These are phyloP conservation scores for Argentina silus DNA, from an alignment of 2,797 vertebrate genomes.

Conservation along the genomic window DNA sequence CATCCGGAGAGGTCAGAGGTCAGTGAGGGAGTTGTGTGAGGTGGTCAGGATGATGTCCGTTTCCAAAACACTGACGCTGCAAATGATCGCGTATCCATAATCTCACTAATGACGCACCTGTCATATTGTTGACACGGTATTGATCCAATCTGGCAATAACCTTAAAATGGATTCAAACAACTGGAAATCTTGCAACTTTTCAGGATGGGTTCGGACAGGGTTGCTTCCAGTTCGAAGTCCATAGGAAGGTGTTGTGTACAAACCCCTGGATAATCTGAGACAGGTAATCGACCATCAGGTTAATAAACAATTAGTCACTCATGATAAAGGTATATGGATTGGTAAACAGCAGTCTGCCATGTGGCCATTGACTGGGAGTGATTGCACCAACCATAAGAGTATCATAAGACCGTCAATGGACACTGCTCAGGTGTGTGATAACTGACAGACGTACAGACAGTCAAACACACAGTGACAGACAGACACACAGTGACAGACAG, in stretches of 20 bases:
- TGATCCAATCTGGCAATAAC: neutral
- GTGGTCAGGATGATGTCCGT: neutral
- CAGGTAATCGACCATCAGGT: constrained; percentile 48
- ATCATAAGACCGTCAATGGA: constrained; percentile 6
- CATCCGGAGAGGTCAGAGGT: constrained; percentile 18
- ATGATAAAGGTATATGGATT: constrained; percentile 5
- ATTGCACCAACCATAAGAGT: constrained; percentile 30
- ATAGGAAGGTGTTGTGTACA: constrained; percentile 16
- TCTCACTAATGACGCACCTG: neutral
- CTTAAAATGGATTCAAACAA: neutral
- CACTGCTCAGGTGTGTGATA: constrained; percentile 33
- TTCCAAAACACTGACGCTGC: neutral
- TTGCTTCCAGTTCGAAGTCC: constrained; percentile 45
- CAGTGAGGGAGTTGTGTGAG: neutral
- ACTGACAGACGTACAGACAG: too few relatives aligned
- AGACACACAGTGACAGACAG: too few relatives aligned
- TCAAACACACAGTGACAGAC: too few relatives aligned
- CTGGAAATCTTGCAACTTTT: neutral
- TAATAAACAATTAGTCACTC: constrained; percentile 50
- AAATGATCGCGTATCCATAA: neutral
- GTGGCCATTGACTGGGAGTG: constrained; percentile 24
- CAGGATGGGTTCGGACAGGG: constrained; percentile 35
- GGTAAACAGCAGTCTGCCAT: constrained; percentile 7
- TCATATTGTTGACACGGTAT: neutral
- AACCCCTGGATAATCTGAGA: constrained; percentile 22